Evolutionary conservation across 2,113 vertebrate genomes (phyloP).

Genomic region (Drymodes brunneopygia): DNA sequence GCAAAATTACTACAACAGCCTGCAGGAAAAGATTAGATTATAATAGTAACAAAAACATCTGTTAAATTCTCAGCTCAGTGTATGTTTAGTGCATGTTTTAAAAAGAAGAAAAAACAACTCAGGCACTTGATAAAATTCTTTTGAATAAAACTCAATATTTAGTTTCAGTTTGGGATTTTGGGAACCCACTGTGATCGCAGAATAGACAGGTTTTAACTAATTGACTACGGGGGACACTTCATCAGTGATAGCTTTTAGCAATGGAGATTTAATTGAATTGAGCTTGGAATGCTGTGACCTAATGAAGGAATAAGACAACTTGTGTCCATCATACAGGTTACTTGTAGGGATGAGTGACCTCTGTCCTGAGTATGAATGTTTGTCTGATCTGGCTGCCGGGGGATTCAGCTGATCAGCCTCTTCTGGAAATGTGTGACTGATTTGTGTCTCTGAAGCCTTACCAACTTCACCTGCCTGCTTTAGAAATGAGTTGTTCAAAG

Average conservation of each 20-base stretch:
- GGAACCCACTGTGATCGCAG: background rate
- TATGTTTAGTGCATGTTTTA: background rate
- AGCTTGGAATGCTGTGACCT: background rate
- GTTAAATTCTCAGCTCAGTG: constrained; percentile 19
- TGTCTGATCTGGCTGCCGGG: background rate
- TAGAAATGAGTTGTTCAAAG: background rate
- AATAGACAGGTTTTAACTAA: background rate
- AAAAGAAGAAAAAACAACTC: background rate
- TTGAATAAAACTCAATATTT: background rate
- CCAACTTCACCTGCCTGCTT: background rate
- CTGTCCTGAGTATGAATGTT: background rate
- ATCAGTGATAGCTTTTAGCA: background rate
- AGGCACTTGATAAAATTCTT: constrained; percentile 8
- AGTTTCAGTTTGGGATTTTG: background rate
- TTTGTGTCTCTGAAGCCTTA: background rate
- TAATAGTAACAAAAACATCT: constrained; percentile 53
- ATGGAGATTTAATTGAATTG: background rate
- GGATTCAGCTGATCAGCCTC: background rate
- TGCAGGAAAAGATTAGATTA: constrained; percentile 48
- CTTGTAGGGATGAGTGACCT: background rate
- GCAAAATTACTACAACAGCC: constrained; percentile 43
- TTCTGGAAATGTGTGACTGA: background rate
- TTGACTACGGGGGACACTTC: background rate
- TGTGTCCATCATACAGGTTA: background rate
- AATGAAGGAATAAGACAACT: background rate